phyloP scores from a whole-genome alignment of 1,140 invertebrate species.

The Brachionus angularis region DNA sequence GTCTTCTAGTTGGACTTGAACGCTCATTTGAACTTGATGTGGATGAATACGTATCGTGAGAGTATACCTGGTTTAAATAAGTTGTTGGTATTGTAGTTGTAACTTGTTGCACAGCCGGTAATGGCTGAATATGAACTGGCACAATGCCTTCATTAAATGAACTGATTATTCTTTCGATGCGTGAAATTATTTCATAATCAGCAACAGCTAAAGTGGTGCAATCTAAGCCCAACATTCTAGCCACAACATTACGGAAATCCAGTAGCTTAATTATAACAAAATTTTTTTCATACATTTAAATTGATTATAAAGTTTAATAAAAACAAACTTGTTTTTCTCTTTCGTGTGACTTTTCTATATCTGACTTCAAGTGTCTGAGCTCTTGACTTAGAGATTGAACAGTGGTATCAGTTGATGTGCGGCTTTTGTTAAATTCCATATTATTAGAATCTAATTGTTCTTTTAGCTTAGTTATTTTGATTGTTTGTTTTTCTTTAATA shows the following conservation, averaged over 20 bases:
- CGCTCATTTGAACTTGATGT: conserved; percentile 27
- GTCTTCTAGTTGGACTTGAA: conserved; percentile 32
- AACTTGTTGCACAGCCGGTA: background rate
- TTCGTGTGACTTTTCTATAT: conserved; percentile 51
- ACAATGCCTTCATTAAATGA: conserved; percentile 40
- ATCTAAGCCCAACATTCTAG: conserved; percentile 57
- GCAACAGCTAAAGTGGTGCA: conserved; percentile 55
- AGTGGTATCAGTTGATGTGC: conserved; percentile 51
- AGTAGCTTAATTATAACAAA: conserved; percentile 53
- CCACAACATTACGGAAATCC: conserved; percentile 55
- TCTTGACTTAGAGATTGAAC: conserved; percentile 57
- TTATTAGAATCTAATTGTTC: conserved; percentile 47
- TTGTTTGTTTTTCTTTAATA: conserved; percentile 52
- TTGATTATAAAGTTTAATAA: conserved; percentile 45
- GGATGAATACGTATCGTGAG: conserved; percentile 11
- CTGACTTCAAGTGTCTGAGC: conserved; percentile 54
- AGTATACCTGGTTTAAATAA: conserved; percentile 10
- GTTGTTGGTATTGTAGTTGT: background rate
- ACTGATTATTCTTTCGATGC: conserved; percentile 55
- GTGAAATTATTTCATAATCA: conserved; percentile 57
- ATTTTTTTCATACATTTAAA: conserved; percentile 1
- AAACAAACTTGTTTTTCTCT: conserved; percentile 57
- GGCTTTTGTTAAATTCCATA: conserved; percentile 48
- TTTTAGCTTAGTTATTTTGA: conserved; percentile 53
- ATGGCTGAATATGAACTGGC: conserved; percentile 40